Percentiles rank a stretch among this genome's conserved stretches.
Evolutionary conservation across 92 coral and sea anemone genomes (phyloP).

Genomic region (Porites lobata): DNA sequence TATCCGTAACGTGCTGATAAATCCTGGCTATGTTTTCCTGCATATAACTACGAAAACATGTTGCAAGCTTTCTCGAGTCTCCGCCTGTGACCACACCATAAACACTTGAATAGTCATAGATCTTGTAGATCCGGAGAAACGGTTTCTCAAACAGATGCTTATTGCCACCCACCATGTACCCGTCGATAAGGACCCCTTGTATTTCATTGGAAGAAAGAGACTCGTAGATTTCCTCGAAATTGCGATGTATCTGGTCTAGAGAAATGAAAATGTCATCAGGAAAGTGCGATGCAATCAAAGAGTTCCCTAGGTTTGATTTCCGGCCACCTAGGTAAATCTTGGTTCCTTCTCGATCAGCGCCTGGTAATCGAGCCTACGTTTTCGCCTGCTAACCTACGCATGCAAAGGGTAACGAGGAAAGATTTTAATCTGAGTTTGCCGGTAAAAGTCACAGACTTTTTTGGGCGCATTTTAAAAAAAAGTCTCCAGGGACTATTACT

Average conservation of each 20-base stretch:
- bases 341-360: no score
- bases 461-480: no score
- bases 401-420: no score
- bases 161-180: slow-evolving; percentile 76
- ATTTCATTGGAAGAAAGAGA: slow-evolving; percentile 61
- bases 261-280: no score
- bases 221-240: slow-evolving; percentile 78
- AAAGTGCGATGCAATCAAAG: no score
- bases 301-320: no score
- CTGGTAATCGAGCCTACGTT: no score
- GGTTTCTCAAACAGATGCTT: slow-evolving; percentile 76
- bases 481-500: no score
- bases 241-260: slow-evolving; percentile 29
- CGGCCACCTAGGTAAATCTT: no score
- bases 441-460: no score
- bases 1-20: slow-evolving; percentile 45
- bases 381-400: no score
- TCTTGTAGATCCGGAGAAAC: slow-evolving; percentile 63
- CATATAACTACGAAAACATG: slow-evolving; percentile 68
- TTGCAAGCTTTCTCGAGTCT: slow-evolving; percentile 72
- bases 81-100: slow-evolving; percentile 77
- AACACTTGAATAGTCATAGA: slow-evolving; percentile 73
- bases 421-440: no score
- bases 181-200: slow-evolving; percentile 79
- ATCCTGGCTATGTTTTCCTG: slow-evolving; percentile 61